Conservation (phyloP, 2,797 vertebrate genomes). For the Melanotaenia maccullochi region DNA sequence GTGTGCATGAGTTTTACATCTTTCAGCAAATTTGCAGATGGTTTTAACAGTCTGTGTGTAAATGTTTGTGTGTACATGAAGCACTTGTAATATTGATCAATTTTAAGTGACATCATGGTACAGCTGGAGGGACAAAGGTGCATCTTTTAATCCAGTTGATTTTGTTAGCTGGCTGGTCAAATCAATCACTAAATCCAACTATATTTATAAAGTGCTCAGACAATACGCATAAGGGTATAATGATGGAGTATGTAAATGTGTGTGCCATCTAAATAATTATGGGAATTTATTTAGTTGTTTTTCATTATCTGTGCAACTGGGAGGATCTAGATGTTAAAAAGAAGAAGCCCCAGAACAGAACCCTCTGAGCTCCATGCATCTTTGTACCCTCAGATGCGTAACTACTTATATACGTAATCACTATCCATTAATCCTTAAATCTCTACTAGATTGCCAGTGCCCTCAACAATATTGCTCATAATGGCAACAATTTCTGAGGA, state of each 20-base stretch:
- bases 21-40: slow-evolving; percentile 19
- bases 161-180: not conserved
- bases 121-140: slow-evolving; percentile 29
- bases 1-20: slow-evolving; percentile 18
- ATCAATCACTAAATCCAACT: not conserved
- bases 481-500: too few relatives aligned
- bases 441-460: too few relatives aligned
- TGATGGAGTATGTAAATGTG: too few relatives aligned
- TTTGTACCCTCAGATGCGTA: not conserved
- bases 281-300: too few relatives aligned
- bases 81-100: slow-evolving; percentile 13
- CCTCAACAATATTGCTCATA: too few relatives aligned
- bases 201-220: too few relatives aligned
- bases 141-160: not conserved
- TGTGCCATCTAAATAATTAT: too few relatives aligned
- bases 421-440: not conserved
- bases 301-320: too few relatives aligned
- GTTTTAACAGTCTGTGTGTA: slow-evolving; percentile 11
- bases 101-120: slow-evolving; percentile 41
- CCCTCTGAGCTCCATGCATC: too few relatives aligned
- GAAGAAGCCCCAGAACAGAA: too few relatives aligned
- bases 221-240: too few relatives aligned
- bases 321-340: too few relatives aligned
- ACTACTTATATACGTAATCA: not conserved
- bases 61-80: slow-evolving; percentile 7